Conservation (phyloP, 2,888 invertebrate genomes). For the Pseudeuparius sepicola region DNA sequence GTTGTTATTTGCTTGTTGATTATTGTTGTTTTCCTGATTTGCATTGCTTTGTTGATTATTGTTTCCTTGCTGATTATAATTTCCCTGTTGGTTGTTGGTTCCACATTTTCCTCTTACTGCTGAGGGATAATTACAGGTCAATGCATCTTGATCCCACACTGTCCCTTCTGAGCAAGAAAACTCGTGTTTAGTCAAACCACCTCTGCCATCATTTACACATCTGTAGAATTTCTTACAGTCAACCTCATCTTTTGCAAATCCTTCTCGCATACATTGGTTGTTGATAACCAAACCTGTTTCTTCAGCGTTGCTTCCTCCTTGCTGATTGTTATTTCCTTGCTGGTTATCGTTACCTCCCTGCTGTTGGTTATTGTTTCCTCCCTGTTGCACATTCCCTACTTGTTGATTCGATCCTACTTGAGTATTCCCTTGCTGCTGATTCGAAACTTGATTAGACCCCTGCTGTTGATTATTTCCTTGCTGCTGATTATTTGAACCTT, state of each 20-base stretch:
- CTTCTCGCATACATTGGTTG: constrained; percentile 40
- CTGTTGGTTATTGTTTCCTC: constrained; percentile 6
- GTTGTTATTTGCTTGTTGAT: constrained; percentile 20
- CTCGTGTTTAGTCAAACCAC: constrained; percentile 53
- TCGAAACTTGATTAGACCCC: constrained; percentile 14
- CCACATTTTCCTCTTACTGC: constrained; percentile 36
- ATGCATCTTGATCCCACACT: constrained; percentile 58
- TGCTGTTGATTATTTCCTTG: constrained; percentile 16
- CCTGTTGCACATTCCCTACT: constrained; percentile 17
- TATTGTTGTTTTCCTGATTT: constrained; percentile 9
- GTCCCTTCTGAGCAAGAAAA: constrained; percentile 67
- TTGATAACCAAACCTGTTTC: constrained; percentile 13
- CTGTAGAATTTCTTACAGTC: constrained; percentile 68
- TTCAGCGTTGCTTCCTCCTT: constrained; percentile 11
- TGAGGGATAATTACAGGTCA: constrained; percentile 62
- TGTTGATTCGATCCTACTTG: constrained; percentile 18
- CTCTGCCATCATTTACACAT: constrained; percentile 54
- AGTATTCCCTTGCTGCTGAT: constrained; percentile 10
- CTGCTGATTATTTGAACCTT: constrained; percentile 12
- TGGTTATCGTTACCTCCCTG: background rate
- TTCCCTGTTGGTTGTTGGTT: constrained; percentile 7
- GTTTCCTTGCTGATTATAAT: constrained; percentile 12
- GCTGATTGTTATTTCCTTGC: constrained; percentile 8
- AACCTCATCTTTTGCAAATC: constrained; percentile 55
- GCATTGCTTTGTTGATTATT: constrained; percentile 13